Evolutionary conservation across 2,113 vertebrate genomes (phyloP).

Genomic region (Hydrochoerus hydrochaeris): DNA sequence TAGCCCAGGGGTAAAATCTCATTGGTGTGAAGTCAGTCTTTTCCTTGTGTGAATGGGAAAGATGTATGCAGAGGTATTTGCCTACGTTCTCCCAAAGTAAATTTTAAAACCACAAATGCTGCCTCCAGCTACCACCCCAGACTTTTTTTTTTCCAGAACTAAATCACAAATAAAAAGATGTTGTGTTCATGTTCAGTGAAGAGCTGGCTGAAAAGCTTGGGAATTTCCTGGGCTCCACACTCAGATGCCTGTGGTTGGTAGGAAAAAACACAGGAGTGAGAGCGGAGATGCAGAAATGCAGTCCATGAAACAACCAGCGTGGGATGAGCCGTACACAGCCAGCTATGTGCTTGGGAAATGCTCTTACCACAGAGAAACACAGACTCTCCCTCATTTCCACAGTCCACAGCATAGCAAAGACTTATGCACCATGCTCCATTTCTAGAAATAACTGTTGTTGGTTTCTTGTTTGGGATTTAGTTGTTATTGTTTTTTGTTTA

Average conservation of each 20-base stretch:
- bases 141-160: conserved; percentile 40
- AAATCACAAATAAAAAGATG: neutral
- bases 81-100: conserved; percentile 12
- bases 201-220: neutral
- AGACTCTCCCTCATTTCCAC: neutral
- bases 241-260: neutral
- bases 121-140: neutral
- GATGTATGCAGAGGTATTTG: neutral
- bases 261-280: neutral
- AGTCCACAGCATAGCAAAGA: neutral
- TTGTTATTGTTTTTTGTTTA: neutral
- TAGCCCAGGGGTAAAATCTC: neutral
- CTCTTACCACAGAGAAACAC: neutral
- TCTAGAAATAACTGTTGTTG: neutral
- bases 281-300: neutral
- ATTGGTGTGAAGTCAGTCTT: neutral
- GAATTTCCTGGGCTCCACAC: neutral
- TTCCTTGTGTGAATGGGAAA: conserved; percentile 17
- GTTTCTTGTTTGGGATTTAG: neutral
- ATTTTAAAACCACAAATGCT: neutral
- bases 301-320: rapidly evolving
- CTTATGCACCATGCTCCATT: neutral
- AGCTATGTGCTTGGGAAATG: neutral
- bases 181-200: neutral
- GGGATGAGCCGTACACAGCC: too few relatives aligned